A percentile compares a stretch with the other conserved stretches of the same genome.
These are phyloP conservation scores for Rhinichthys klamathensis DNA, from an alignment of 2,113 vertebrate species.

Conservation along the genomic window DNA sequence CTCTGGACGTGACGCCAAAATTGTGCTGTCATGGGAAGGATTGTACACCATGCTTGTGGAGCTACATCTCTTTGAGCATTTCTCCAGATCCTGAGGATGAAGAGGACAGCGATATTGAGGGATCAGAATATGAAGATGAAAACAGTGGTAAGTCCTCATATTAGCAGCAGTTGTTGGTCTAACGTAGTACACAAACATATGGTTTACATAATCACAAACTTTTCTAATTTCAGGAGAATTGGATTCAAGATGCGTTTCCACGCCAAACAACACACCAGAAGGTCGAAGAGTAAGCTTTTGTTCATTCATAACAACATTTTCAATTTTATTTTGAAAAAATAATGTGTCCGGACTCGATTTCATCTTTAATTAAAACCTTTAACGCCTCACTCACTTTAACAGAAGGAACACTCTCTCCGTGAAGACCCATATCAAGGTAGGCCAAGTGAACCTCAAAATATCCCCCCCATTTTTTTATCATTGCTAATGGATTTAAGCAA, in stretches of 20 bases:
- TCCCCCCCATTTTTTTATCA: neutral
- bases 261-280: neutral
- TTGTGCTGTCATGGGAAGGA: conserved; percentile 66
- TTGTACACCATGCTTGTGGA: conserved; percentile 80
- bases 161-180: conserved; percentile 5
- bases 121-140: conserved; percentile 35
- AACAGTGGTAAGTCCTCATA: neutral
- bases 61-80: conserved; percentile 67
- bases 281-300: neutral
- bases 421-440: neutral
- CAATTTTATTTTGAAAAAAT: neutral
- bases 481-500: neutral
- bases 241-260: neutral
- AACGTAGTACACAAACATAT: too few species aligned
- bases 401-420: neutral
- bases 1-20: conserved; percentile 63
- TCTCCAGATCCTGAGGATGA: neutral
- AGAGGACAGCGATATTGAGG: conserved; percentile 4
- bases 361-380: neutral
- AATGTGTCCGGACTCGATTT: too few species aligned
- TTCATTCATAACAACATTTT: neutral
- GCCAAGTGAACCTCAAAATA: neutral
- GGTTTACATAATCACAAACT: too few species aligned
- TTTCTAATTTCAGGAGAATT: conserved; percentile 1
- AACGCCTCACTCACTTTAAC: neutral